phyloP scores from a whole-genome alignment of 1,140 invertebrate genomes.

The Triops longicaudatus region DNA sequence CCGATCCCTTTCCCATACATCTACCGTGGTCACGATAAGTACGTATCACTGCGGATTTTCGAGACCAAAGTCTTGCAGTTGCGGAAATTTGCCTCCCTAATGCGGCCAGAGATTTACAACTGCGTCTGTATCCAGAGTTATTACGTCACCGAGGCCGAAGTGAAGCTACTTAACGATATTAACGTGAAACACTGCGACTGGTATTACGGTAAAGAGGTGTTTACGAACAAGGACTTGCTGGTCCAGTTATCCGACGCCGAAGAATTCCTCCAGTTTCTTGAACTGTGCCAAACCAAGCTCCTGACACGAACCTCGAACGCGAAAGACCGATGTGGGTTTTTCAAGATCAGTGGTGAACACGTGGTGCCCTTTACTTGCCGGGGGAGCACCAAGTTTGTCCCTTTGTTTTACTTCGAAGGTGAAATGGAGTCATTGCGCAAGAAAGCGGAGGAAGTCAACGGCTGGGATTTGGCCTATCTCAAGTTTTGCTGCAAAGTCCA shows the following conservation, averaged over 20 bases:
- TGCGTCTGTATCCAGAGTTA: conserved; percentile 86
- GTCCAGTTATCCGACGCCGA: conserved; percentile 75
- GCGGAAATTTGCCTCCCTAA: conserved; percentile 59
- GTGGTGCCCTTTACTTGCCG: conserved; percentile 86
- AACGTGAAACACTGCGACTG: conserved; percentile 84
- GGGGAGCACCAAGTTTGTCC: conserved; percentile 75
- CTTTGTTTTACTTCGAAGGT: conserved; percentile 87
- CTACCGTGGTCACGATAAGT: conserved; percentile 69
- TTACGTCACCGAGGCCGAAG: conserved; percentile 84
- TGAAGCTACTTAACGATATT: conserved; percentile 83
- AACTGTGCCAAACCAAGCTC: conserved; percentile 76
- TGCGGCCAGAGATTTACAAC: conserved; percentile 72
- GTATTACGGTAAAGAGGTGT: conserved; percentile 80
- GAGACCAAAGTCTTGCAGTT: conserved; percentile 50
- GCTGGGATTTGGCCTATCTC: conserved; percentile 83
- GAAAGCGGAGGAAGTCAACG: conserved; percentile 66
- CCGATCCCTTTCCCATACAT: conserved; percentile 68
- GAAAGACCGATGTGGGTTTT: conserved; percentile 81
- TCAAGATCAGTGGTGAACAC: conserved; percentile 85
- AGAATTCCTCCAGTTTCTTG: conserved; percentile 83
- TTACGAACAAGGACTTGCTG: conserved; percentile 80
- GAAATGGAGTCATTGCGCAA: conserved; percentile 80
- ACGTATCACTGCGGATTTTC: conserved; percentile 82
- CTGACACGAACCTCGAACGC: conserved; percentile 44
- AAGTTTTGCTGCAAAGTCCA: conserved; percentile 92